Evolutionary conservation across 2,888 invertebrate genomes (phyloP).

Genomic region (Scotopteryx bipunctaria): DNA sequence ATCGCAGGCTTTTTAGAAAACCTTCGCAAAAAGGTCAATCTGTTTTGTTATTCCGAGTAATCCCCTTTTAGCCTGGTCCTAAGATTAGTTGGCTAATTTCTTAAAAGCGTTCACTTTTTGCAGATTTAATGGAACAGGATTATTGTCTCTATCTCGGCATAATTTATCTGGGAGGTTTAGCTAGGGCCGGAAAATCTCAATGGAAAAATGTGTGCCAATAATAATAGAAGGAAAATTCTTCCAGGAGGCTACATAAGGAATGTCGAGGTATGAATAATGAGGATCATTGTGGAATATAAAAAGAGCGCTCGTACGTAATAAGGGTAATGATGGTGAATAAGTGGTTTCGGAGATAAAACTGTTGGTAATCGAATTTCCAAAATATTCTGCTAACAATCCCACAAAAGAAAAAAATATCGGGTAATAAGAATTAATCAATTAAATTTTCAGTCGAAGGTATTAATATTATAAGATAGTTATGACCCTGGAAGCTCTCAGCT

Average conservation of each 20-base stretch:
- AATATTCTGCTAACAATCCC: slow-evolving; percentile 5
- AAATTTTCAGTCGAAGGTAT: slow-evolving; percentile 33
- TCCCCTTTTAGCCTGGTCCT: slow-evolving; percentile 56
- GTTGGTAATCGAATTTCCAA: slow-evolving; percentile 26
- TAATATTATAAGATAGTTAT: slow-evolving; percentile 72
- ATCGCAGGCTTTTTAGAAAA: background rate
- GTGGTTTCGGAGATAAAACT: slow-evolving; percentile 27
- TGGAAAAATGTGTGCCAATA: slow-evolving; percentile 58
- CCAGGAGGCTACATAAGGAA: slow-evolving; percentile 50
- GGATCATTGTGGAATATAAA: slow-evolving; percentile 61
- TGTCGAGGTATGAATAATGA: slow-evolving; percentile 62
- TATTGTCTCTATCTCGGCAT: slow-evolving; percentile 58
- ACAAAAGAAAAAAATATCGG: too few relatives aligned
- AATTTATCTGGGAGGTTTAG: slow-evolving; percentile 69
- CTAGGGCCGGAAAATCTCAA: slow-evolving; percentile 53
- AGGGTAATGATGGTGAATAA: slow-evolving; percentile 56
- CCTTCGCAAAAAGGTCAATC: slow-evolving; percentile 44
- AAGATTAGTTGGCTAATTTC: slow-evolving; percentile 73
- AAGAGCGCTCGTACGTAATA: slow-evolving; percentile 51
- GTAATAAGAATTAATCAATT: background rate
- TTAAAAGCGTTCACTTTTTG: slow-evolving; percentile 72
- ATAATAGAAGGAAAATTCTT: slow-evolving; percentile 49
- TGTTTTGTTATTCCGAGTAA: slow-evolving; percentile 46
- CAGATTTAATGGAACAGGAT: slow-evolving; percentile 72
- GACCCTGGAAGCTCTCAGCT: slow-evolving; percentile 63